Base-by-base conservation (phyloP, 1,140 invertebrate genomes). In the Amyelois transitella region DNA sequence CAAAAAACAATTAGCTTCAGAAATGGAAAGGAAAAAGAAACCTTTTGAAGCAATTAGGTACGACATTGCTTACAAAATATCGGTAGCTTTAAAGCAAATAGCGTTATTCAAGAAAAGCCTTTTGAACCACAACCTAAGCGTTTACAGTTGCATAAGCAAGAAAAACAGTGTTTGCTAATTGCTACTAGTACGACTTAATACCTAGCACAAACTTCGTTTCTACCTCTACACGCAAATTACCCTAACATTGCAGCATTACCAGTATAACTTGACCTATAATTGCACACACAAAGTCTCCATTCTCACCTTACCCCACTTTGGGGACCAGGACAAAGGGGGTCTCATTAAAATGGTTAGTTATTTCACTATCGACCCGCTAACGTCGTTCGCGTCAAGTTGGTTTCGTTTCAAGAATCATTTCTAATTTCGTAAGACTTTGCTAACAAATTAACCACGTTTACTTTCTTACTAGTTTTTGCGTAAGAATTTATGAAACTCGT, bases 281-380 rank as follows among this genome's bases (percentile, higher is more conserved):
- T 50, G 51, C 58, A 49, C 62, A 47, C 66, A 65, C 54, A 52
- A 55, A 57, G 57, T 58, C 60, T 51, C 56, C 54, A 54, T 28
- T 55, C 52, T 51, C 54, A 55, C 56, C 51, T 58, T 38, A 21
- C 45, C 54, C 61, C 60, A 59, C 65, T 53, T 47, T 50, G 58
- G 32, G 47, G 52, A 38, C 58, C 50, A 57, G 59, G 64, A 52
- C 44, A 55, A 50, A 62, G 57, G 48, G 66, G 75, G n/a, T 61
- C 71, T 55, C 25, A 7, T 58, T 63, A 63, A 20, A 52, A 49
- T 80, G 66, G 75, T 10, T 60, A 44, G 43, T 60, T 55, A 51
- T 56, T 69, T 62, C 59, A 62, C 72, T 72, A 75, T 73, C 69
- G 69, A 77, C 62, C 62, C 50, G n/a, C 32, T 38, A 4, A 56